Percentiles rank a stretch among this genome's conserved stretches.
These are phyloP conservation scores for Drosophila leonis DNA, from an alignment of 2,888 invertebrate species.

Conservation along the genomic window DNA sequence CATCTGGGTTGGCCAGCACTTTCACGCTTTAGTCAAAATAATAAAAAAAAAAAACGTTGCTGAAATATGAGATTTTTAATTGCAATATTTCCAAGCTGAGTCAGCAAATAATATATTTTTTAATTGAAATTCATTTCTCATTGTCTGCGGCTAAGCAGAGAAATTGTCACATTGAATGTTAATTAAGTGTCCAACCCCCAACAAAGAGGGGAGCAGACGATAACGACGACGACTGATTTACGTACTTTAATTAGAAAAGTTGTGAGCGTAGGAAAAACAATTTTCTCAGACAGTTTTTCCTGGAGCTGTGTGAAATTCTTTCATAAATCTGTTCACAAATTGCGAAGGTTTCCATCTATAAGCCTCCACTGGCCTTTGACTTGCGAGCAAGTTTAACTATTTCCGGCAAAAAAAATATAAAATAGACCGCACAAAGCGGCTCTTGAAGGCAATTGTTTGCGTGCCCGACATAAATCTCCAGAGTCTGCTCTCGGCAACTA, in stretches of 20 bases:
- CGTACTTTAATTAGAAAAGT: slow-evolving; percentile 50
- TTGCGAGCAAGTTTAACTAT: slow-evolving; percentile 35
- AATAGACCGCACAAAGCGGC: slow-evolving; percentile 52
- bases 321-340: slow-evolving; percentile 45
- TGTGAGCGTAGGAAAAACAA: slow-evolving; percentile 4
- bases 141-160: slow-evolving; percentile 27
- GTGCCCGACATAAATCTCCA: slow-evolving; percentile 47
- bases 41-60: neutral
- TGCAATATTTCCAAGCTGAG: slow-evolving; percentile 29
- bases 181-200: slow-evolving; percentile 42
- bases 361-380: slow-evolving; percentile 29
- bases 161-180: slow-evolving; percentile 54
- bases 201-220: no score
- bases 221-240: slow-evolving; percentile 45
- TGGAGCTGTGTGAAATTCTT: slow-evolving; percentile 5
- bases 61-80: slow-evolving; percentile 38
- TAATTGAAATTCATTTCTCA: slow-evolving; percentile 51
- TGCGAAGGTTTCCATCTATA: neutral
- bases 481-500: slow-evolving; percentile 38
- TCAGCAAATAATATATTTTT: slow-evolving; percentile 34
- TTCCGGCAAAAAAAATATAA: slow-evolving; percentile 36
- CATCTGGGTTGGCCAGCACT: slow-evolving; percentile 13
- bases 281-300: slow-evolving; percentile 30
- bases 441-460: slow-evolving; percentile 21
- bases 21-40: neutral